Conservation (phyloP, 1,140 invertebrate species). For the Linepithema humile region DNA sequence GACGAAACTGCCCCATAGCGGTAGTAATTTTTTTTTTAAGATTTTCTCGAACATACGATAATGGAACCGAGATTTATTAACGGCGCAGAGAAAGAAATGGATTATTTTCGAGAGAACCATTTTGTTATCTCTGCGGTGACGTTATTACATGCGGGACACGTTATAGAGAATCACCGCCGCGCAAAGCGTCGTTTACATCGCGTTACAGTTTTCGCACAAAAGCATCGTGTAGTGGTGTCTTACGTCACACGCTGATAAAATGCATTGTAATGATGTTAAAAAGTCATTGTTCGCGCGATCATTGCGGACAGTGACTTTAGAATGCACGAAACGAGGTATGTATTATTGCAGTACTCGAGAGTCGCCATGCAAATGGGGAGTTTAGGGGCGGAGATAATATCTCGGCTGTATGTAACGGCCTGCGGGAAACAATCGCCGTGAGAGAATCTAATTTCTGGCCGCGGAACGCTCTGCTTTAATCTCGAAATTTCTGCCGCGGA, state of each 20-base stretch:
- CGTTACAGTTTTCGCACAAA: not conserved
- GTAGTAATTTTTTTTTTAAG: not conserved
- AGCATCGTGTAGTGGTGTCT: not conserved
- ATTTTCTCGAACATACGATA: not conserved
- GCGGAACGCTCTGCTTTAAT: slow-evolving; percentile 53
- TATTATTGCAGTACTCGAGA: slow-evolving; percentile 39
- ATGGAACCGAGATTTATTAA: slow-evolving; percentile 11
- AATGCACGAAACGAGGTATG: not conserved
- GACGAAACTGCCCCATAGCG: not conserved
- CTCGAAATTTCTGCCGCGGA: slow-evolving; percentile 54
- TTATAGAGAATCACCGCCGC: not conserved
- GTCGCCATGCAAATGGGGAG: slow-evolving; percentile 16
- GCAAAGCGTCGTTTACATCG: not conserved
- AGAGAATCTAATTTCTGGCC: slow-evolving; percentile 59
- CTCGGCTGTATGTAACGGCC: slow-evolving; percentile 42
- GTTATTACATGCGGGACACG: not conserved
- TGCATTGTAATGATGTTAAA: not conserved
- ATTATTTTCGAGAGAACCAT: slow-evolving; percentile 17
- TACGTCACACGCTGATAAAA: not conserved
- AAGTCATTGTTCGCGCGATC: slow-evolving; percentile 12
- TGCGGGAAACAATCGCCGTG: slow-evolving; percentile 58
- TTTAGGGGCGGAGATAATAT: slow-evolving; percentile 46
- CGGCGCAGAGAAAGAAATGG: not conserved
- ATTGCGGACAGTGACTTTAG: not conserved
- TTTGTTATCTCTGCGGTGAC: not conserved